Base-by-base conservation (phyloP, 2,888 invertebrate genomes). In the Tetragonisca angustula region DNA sequence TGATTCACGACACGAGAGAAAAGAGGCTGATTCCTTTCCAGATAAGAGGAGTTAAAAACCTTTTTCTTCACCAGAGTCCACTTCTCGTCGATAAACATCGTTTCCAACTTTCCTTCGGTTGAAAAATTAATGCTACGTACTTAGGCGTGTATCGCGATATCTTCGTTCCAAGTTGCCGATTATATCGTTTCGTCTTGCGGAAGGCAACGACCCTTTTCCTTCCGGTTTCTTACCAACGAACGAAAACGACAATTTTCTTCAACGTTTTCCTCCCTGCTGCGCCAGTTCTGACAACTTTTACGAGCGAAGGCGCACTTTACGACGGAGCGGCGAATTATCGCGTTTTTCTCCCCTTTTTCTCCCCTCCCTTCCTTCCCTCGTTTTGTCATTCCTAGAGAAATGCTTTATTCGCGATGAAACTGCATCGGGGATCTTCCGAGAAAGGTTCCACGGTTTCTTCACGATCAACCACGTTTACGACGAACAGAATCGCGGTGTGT, bases 311-410 rank as follows among this genome's bases (percentile, higher is more conserved):
- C 54, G 56, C 43, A 54, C 13, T 75, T 67, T 67, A 75, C 65
- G 54, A 50, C 17, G 15, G 4, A 4, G 24, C 54, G 24, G n/a
- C 17, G 67, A 75, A 75, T 75, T 75, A 75, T 74, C 52, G 52
- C 65, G 32, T 27, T 64, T 52, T 24, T 43, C n/a, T 36, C 17
- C 3, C 19, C 2, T n/a, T 5, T n/a, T n/a, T 36, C n/a, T n/a
- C 15, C 6, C 15, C 3, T 9, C 0, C 1, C 36, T n/a, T n/a
- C 5, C 13, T 36, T 11, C 17, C 4, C 19, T 56, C 43, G 24
- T 67, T 56, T 43, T 43, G 54, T 65, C 65, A 54, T 74, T 65
- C 24, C 27, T 24, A 21, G 56, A 67, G 67, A 75, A 75, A 75
- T 32, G 43, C 49, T 56, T 75, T 67, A 67, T 75, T 56, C 64